Conservation (phyloP, 2,888 invertebrate species). For the Morpho helenor region DNA sequence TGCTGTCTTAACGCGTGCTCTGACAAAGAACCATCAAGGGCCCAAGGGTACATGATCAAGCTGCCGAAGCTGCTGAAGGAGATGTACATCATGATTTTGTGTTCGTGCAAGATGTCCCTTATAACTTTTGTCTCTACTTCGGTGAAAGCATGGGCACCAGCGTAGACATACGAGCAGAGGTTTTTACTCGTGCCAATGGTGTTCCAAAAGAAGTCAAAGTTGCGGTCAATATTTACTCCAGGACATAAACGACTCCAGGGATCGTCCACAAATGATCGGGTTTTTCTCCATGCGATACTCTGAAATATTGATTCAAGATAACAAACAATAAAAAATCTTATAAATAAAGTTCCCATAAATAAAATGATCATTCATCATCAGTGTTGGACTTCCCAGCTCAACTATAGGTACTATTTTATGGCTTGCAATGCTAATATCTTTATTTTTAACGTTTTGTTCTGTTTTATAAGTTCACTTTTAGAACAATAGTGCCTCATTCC, state of each 20-base stretch:
- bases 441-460: too few relatives aligned
- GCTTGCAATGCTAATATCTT: too few relatives aligned
- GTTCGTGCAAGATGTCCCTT: conserved; percentile 74
- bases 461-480: too few relatives aligned
- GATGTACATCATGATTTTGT: conserved; percentile 81
- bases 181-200: conserved; percentile 72
- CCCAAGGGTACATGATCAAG: conserved; percentile 84
- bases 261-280: conserved; percentile 68
- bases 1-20: conserved; percentile 65
- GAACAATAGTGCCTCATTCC: too few relatives aligned
- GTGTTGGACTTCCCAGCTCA: too few relatives aligned
- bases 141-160: conserved; percentile 82
- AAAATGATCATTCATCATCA: too few relatives aligned
- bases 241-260: conserved; percentile 60
- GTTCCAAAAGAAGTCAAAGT: conserved; percentile 86
- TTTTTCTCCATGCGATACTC: conserved; percentile 84
- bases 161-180: conserved; percentile 80
- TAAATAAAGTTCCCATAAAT: too few relatives aligned
- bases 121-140: conserved; percentile 82
- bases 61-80: conserved; percentile 88
- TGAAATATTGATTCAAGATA: conserved; percentile 37
- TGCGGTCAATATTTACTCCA: conserved; percentile 88
- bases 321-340: too few relatives aligned
- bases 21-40: conserved; percentile 74
- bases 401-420: too few relatives aligned